Conservation (phyloP, 92 coral and sea anemone species). For the Phymanthus crucifer region DNA sequence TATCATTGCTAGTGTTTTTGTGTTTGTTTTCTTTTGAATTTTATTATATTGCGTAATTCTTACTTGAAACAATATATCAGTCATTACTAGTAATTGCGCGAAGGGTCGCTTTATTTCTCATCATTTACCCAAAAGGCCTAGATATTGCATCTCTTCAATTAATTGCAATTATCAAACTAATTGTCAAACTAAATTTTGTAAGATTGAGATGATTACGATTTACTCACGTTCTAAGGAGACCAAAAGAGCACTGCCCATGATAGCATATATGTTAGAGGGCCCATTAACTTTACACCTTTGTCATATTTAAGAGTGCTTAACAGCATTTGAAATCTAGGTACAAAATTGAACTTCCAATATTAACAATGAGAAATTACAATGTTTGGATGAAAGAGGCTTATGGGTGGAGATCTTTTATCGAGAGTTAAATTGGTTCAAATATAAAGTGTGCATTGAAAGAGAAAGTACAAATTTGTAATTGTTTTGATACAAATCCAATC, state of each 20-base stretch:
- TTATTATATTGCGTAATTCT: background rate
- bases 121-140: background rate
- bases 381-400: no score
- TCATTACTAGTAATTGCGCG: background rate
- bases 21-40: background rate
- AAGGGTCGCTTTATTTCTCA: background rate
- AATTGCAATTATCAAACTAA: background rate
- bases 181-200: background rate
- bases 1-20: background rate
- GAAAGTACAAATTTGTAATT: no score
- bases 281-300: background rate
- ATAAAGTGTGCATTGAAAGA: no score
- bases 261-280: no score
- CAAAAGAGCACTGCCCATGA: no score
- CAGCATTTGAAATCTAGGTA: no score
- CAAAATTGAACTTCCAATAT: no score
- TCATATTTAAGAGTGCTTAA: background rate
- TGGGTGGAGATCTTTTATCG: no score
- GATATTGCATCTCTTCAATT: background rate
- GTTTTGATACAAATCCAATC: no score
- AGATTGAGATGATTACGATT: background rate
- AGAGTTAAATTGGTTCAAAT: no score
- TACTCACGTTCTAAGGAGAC: no score
- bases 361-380: no score
- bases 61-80: slow-evolving; percentile 1